A percentile compares a stretch with the other conserved stretches of the same genome.
Conservation (phyloP, 2,113 vertebrate genomes). For the Onychostoma macrolepis region DNA sequence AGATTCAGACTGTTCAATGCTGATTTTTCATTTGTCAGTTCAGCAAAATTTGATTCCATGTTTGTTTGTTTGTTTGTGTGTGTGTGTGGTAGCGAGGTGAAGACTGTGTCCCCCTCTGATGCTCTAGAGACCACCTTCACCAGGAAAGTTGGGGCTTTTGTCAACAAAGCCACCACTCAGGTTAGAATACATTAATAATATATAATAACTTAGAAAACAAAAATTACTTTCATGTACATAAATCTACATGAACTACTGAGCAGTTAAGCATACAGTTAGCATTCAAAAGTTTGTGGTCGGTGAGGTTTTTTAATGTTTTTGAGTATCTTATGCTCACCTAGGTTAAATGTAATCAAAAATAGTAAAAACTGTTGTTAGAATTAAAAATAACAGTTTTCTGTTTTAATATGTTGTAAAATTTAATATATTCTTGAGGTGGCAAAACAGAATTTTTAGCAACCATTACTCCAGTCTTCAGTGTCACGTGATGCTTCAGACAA, state of each 20-base stretch:
- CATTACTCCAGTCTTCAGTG: not conserved
- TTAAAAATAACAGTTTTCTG: not conserved
- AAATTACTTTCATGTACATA: not conserved
- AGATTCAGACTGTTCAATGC: not conserved
- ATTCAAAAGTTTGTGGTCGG: not conserved
- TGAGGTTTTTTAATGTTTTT: not conserved
- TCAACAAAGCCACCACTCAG: slow-evolving; percentile 93
- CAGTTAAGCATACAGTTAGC: not conserved
- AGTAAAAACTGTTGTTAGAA: not conserved
- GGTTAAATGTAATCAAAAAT: not conserved
- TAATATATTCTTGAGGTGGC: not conserved
- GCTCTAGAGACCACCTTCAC: slow-evolving; percentile 86
- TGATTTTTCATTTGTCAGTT: not conserved
- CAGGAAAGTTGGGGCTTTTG: slow-evolving; percentile 94
- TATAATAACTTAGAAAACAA: no score
- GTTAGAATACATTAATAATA: slow-evolving; percentile 66
- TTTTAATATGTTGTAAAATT: not conserved
- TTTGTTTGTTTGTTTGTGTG: no score
- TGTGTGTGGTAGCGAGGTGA: slow-evolving; percentile 73
- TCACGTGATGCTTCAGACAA: not conserved
- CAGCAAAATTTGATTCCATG: not conserved
- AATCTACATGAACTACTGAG: not conserved
- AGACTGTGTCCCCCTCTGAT: slow-evolving; percentile 81
- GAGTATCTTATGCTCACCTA: not conserved
- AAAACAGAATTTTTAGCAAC: not conserved